Percentiles rank a stretch among this genome's conserved stretches.
These are phyloP conservation scores for Xestia c-nigrum DNA, from an alignment of 2,888 invertebrate genomes.

Conservation along the genomic window DNA sequence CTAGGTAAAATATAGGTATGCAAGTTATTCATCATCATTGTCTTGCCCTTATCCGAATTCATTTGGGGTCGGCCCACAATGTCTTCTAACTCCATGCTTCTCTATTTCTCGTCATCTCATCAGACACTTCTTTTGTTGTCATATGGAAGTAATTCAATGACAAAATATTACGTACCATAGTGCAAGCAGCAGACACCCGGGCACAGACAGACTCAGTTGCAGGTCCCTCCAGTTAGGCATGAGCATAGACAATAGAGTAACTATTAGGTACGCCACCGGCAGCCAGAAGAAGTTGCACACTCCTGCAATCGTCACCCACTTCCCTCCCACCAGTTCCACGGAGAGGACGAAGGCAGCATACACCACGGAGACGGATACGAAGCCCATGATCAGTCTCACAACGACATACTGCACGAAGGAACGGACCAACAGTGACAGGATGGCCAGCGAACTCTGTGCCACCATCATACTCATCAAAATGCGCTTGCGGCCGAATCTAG, in stretches of 20 bases:
- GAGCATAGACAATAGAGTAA: slow-evolving; percentile 93
- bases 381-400: slow-evolving; percentile 93
- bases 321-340: slow-evolving; percentile 94
- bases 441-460: slow-evolving; percentile 92
- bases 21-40: no score
- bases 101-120: no score
- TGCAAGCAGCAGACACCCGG: slow-evolving; percentile 92
- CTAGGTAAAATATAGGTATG: not conserved
- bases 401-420: slow-evolving; percentile 93
- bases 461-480: slow-evolving; percentile 93
- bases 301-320: slow-evolving; percentile 95
- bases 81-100: no score
- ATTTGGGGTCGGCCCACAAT: no score
- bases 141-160: not conserved
- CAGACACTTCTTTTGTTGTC: no score
- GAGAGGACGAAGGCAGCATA: slow-evolving; percentile 95
- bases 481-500: slow-evolving; percentile 93
- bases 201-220: slow-evolving; percentile 93
- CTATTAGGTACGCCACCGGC: slow-evolving; percentile 93
- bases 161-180: slow-evolving; percentile 89
- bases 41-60: no score
- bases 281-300: slow-evolving; percentile 95
- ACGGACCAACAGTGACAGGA: slow-evolving; percentile 92
- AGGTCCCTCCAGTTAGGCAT: slow-evolving; percentile 94
- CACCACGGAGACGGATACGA: slow-evolving; percentile 95